phyloP scores from a whole-genome alignment of 2,888 invertebrate species.

The Stenodera caucasica region DNA sequence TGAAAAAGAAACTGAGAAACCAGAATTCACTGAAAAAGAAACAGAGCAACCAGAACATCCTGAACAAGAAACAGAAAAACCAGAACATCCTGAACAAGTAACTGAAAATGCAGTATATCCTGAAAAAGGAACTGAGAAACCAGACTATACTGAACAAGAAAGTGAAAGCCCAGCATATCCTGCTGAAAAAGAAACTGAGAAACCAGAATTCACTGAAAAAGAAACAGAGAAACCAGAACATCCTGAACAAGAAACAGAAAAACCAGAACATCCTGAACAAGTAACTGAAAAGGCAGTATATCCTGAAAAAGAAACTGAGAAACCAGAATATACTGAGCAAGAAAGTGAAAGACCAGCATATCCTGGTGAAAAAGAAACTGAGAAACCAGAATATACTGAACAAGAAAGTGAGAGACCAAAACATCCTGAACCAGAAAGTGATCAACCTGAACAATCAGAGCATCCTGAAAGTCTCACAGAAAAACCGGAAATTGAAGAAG shows the following conservation, averaged over 20 bases:
- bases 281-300: background rate
- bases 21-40: constrained; percentile 9
- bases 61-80: constrained; percentile 18
- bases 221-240: constrained; percentile 24
- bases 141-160: constrained; percentile 2
- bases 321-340: constrained; percentile 4
- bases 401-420: background rate
- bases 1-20: constrained; percentile 20
- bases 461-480: constrained; percentile 36
- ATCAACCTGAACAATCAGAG: constrained; percentile 25
- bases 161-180: constrained; percentile 16
- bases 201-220: constrained; percentile 14
- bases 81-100: constrained; percentile 5
- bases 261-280: constrained; percentile 4
- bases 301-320: constrained; percentile 19
- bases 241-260: constrained; percentile 12
- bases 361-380: constrained; percentile 36
- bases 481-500: constrained; percentile 34
- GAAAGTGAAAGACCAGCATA: constrained; percentile 15
- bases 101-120: constrained; percentile 1
- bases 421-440: background rate
- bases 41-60: background rate
- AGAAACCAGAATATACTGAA: constrained; percentile 29
- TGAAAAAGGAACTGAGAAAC: constrained; percentile 14
- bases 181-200: constrained; percentile 21